Evolutionary conservation across 2,113 vertebrate species (phyloP), one percentile per base, ranked within the genome.

Genomic region (Apodemus sylvaticus): DNA sequence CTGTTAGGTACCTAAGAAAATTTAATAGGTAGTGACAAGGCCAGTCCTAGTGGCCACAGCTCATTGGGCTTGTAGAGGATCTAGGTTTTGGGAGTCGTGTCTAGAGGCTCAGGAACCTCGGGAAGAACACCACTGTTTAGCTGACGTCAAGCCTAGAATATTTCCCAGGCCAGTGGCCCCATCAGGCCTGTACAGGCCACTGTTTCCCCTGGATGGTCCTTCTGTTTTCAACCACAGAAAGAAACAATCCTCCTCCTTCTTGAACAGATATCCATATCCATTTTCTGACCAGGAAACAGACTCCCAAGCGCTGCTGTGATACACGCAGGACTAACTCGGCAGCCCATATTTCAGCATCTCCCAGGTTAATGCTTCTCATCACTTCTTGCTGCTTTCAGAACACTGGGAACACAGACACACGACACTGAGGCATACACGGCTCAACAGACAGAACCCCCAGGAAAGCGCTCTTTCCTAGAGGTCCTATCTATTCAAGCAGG

Each of bases 21-120:
- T 95, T 93, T 97, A 97, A 48, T 97, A 96, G 89, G 96, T 95
- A 95, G 94, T 97, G 97, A 97, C 96, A 98, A 19, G 93, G 39
- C 71, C 94, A 94, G 96, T 97, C 81, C 60, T 95, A 29, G 86
- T 87, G 86, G 93, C 86, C 89, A 96, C 71, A 95, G 82, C 86
- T 91, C 48, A 55, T 0, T n/a, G 77, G 90, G 81, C 95, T 96
- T 77, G 78, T 62, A 90, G 71, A 64, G 66, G 89, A 68, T 53
- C 55, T 29, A 86, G 42, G 90, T 76, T 79, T 93, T 0, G 0
- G 78, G 92, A 94, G 53, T 76, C 64, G 62, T 62, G 81, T 90
- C 3, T 26, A 51, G 77, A 95, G 77, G 66, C 90, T n/a, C 48
- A 6, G 39, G 77, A 17, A 29, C 81, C 53, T 77, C 3, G 45